Percentiles rank a stretch among this genome's conserved stretches.
Conservation (phyloP, 1,140 invertebrate species). For the Choristoneura fumiferana region DNA sequence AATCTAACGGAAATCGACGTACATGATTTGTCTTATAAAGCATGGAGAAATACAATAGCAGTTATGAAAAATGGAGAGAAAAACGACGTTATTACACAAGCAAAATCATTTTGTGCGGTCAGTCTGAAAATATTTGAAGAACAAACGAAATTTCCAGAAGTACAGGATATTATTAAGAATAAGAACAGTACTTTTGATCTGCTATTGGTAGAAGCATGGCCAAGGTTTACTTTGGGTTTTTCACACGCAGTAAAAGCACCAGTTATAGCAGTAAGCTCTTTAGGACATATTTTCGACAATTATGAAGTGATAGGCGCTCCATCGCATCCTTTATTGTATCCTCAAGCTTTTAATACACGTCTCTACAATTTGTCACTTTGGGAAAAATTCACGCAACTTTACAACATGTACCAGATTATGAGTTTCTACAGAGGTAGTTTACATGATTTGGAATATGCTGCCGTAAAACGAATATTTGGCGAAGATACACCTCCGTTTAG, state of each 20-base stretch:
- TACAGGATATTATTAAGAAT: not conserved
- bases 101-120: not conserved
- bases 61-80: constrained; percentile 9
- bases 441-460: not conserved
- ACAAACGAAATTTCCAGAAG: not conserved
- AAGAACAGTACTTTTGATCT: not conserved
- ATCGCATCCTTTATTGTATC: not conserved
- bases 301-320: not conserved
- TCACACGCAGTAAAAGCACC: not conserved
- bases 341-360: not conserved
- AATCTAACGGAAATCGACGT: constrained; percentile 41
- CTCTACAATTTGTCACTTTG: not conserved
- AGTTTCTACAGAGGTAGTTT: not conserved
- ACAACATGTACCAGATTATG: not conserved
- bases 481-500: not conserved
- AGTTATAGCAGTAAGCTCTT: not conserved
- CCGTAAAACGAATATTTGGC: not conserved
- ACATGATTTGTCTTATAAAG: constrained; percentile 33
- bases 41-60: constrained; percentile 20
- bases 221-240: not conserved
- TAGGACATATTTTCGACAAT: not conserved
- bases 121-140: not conserved
- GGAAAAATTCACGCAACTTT: not conserved
- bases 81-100: constrained; percentile 1
- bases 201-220: not conserved